Conservation (phyloP, 2,888 invertebrate species). For the Drosophila prolongata region DNA sequence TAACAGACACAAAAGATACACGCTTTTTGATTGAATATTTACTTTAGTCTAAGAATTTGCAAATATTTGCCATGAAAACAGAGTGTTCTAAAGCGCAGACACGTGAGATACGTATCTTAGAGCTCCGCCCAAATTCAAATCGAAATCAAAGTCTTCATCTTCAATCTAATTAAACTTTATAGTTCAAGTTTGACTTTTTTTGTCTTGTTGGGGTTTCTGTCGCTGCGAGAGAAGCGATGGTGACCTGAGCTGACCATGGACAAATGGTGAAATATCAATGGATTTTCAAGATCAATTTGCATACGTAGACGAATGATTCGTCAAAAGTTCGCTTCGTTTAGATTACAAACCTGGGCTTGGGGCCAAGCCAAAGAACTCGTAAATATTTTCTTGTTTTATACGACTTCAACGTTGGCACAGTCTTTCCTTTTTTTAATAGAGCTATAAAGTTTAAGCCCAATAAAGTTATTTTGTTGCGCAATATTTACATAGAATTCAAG, state of each 20-base stretch:
- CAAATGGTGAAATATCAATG: constrained; percentile 42
- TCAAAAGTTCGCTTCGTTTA: constrained; percentile 24
- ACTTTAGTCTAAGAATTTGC: constrained; percentile 46
- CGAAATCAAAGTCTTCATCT: constrained; percentile 14
- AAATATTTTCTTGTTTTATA: constrained; percentile 56
- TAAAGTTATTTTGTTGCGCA: constrained; percentile 71
- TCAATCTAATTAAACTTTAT: constrained; percentile 63
- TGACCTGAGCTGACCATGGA: constrained; percentile 46
- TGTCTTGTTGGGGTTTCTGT: constrained; percentile 6
- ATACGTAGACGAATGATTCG: constrained; percentile 42
- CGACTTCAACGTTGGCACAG: constrained; percentile 35
- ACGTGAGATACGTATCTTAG: constrained; percentile 26
- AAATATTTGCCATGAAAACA: constrained; percentile 2
- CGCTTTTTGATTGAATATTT: constrained; percentile 40
- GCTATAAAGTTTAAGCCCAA: constrained; percentile 63
- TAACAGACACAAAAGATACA: constrained; percentile 23
- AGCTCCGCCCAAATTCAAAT: constrained; percentile 11
- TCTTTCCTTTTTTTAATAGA: constrained; percentile 54
- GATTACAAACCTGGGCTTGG: not conserved
- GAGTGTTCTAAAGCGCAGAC: not conserved
- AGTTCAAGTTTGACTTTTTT: constrained; percentile 64
- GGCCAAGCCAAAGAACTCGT: constrained; percentile 56
- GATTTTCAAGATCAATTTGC: constrained; percentile 34
- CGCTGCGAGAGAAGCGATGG: not conserved
- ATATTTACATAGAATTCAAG: constrained; percentile 64